Conservation (phyloP, 2,113 vertebrate species). For the Ptilonorhynchus violaceus region DNA sequence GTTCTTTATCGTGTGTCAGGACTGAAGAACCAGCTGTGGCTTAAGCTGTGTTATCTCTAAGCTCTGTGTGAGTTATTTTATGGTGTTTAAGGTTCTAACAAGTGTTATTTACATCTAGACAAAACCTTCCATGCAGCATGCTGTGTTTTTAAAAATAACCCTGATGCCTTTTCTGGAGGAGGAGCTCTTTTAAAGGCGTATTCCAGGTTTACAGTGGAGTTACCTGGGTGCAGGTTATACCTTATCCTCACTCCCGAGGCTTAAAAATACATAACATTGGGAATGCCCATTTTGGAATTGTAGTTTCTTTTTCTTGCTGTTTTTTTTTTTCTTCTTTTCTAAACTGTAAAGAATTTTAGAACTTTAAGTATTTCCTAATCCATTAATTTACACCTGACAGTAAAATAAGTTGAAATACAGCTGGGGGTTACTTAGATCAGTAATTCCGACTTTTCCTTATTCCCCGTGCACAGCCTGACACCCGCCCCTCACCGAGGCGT, state of each 20-base stretch:
- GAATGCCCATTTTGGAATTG: not conserved
- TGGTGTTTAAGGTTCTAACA: not conserved
- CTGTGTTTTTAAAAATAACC: not conserved
- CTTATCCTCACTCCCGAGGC: not conserved
- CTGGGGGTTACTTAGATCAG: rapidly evolving
- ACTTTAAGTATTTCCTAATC: not conserved
- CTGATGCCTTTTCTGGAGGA: not conserved
- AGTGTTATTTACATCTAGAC: not conserved
- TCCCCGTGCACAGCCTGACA: not conserved
- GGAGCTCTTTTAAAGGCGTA: not conserved
- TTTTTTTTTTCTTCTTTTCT: not conserved
- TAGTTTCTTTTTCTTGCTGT: not conserved
- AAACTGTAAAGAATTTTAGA: not conserved
- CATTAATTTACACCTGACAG: not conserved
- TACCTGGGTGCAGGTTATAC: not conserved
- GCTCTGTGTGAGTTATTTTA: not conserved
- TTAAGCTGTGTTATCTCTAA: not conserved
- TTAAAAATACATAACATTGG: not conserved
- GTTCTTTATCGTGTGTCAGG: not conserved
- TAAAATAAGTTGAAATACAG: not conserved
- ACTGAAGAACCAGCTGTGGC: not conserved
- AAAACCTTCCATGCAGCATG: not conserved
- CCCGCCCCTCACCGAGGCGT: not conserved
- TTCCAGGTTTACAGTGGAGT: not conserved
- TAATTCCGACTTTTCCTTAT: not conserved